phyloP scores from a whole-genome alignment of 2,797 vertebrate genomes.

The Chloroceryle amazona region DNA sequence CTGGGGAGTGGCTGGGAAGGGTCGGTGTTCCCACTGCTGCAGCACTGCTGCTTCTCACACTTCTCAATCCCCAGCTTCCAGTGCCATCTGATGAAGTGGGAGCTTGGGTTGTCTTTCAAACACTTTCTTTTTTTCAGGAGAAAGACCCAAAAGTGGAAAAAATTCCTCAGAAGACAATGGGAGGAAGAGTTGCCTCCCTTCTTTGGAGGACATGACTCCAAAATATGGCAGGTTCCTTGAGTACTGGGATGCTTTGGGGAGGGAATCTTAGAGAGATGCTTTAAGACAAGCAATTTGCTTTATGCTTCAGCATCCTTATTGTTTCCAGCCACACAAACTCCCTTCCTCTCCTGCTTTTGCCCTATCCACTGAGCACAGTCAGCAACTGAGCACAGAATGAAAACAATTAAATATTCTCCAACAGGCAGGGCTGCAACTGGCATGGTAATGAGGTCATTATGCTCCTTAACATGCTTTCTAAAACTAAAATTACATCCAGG shows the following conservation, averaged over 20 bases:
- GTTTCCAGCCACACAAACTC: neutral
- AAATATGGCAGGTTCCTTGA: neutral
- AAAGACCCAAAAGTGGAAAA: neutral
- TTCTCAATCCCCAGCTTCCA: neutral
- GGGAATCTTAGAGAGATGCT: neutral
- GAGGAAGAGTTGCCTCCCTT: neutral
- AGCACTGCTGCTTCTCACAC: neutral
- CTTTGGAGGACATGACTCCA: neutral
- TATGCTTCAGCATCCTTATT: neutral
- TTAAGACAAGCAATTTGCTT: neutral
- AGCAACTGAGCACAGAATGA: neutral
- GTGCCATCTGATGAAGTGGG: neutral
- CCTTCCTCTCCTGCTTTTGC: neutral
- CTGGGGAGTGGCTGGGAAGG: neutral
- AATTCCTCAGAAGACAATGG: neutral
- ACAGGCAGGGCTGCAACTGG: slow-evolving; percentile 6
- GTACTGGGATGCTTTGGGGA: neutral
- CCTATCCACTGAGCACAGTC: neutral
- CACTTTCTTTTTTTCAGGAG: neutral
- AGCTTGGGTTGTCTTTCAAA: neutral
- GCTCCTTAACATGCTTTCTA: slow-evolving; percentile 40
- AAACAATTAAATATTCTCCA: slow-evolving; percentile 56
- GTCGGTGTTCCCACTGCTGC: rapidly evolving
- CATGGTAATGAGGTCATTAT: slow-evolving; percentile 41
- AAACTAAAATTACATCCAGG: slow-evolving; percentile 50